Percentiles rank a stretch among this genome's conserved stretches.
phyloP scores from a whole-genome alignment of 2,888 invertebrate genomes.

The Eremobia ochroleuca region DNA sequence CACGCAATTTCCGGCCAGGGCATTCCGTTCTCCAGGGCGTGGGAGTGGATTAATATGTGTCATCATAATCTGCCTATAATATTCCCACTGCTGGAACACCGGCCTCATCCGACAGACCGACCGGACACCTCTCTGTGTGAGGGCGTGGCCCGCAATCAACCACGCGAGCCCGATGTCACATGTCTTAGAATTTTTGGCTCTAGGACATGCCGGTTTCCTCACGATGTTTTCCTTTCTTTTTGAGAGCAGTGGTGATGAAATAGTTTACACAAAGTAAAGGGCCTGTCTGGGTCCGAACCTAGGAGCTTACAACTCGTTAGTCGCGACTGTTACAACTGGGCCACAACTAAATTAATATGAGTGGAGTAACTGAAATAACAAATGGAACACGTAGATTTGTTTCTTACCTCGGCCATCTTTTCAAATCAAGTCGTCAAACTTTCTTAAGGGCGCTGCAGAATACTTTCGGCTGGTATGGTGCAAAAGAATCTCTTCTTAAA shows the following conservation, averaged over 20 bases:
- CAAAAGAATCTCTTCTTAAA: neutral
- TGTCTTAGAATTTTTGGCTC: neutral
- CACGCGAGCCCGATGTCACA: neutral
- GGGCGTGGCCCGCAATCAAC: too few species aligned
- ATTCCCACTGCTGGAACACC: neutral
- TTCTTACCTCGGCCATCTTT: neutral
- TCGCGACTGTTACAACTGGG: neutral
- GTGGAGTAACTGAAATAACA: neutral
- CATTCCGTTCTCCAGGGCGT: neutral
- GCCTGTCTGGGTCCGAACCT: neutral
- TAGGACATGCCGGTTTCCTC: neutral
- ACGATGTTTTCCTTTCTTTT: neutral
- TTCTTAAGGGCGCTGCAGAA: slow-evolving; percentile 23
- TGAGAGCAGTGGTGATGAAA: neutral
- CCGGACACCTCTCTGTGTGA: neutral
- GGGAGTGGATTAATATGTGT: neutral
- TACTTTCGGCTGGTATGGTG: slow-evolving; percentile 1
- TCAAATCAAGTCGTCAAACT: neutral
- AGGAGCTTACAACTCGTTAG: neutral
- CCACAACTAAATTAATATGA: neutral
- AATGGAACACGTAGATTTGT: neutral
- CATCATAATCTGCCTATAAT: neutral
- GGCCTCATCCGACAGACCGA: too few species aligned
- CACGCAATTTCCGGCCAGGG: neutral
- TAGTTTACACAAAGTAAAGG: neutral